Percentiles rank a stretch among this genome's conserved stretches.
These are phyloP conservation scores for Diachrysia chrysitis DNA, from an alignment of 2,888 invertebrate genomes.

Conservation along the genomic window DNA sequence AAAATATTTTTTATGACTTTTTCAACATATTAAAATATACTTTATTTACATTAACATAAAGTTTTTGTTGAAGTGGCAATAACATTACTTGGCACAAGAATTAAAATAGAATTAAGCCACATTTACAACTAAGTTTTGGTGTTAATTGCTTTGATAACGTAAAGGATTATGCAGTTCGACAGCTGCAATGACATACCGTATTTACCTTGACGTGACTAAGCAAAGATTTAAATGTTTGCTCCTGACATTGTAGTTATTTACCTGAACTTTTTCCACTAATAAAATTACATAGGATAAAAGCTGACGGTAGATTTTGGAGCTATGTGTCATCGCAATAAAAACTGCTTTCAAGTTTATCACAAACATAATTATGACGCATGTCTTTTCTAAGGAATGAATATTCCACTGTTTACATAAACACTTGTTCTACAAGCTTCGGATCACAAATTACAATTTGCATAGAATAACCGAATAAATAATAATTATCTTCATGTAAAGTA, in stretches of 20 bases:
- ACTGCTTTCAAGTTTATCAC: neutral
- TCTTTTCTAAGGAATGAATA: too few species aligned
- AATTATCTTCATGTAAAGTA: too few species aligned
- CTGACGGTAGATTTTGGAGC: neutral
- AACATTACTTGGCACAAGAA: too few species aligned
- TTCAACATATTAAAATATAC: too few species aligned
- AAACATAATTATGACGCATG: neutral
- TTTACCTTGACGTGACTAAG: neutral
- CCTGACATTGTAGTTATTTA: neutral
- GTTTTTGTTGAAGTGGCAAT: too few species aligned
- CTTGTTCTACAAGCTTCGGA: too few species aligned
- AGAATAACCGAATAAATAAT: too few species aligned
- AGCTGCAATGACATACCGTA: neutral
- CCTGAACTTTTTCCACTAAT: neutral
- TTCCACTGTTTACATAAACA: too few species aligned
- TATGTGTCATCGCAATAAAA: neutral
- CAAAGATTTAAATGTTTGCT: neutral
- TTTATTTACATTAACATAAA: too few species aligned
- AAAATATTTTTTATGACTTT: too few species aligned
- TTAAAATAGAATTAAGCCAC: neutral
- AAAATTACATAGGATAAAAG: neutral
- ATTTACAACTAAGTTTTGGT: neutral
- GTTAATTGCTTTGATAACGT: neutral
- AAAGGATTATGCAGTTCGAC: slow-evolving; percentile 2
- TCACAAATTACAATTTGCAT: too few species aligned